Conservation (phyloP, 2,888 invertebrate genomes). For the Itoplectis maculator region DNA sequence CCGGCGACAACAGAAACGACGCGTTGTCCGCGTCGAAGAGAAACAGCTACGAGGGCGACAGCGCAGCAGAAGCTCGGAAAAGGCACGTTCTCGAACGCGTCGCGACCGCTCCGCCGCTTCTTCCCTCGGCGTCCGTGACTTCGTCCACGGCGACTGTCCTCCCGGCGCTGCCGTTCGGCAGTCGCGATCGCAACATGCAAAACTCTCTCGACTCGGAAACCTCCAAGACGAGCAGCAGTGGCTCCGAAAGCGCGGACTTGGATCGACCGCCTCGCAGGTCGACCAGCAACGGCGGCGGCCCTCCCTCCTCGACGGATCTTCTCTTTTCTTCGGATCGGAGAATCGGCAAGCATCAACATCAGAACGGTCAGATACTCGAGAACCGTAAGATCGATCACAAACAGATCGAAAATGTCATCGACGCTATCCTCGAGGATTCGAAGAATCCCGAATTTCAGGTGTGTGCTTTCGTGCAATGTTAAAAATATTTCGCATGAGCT, state of each 20-base stretch:
- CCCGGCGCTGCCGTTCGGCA: not conserved
- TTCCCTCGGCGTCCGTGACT: constrained; percentile 44
- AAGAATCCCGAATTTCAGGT: constrained; percentile 85
- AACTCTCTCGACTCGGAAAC: constrained; percentile 72
- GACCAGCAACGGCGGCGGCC: constrained; percentile 74
- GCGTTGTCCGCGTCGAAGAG: constrained; percentile 72
- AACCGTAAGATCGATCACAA: constrained; percentile 84
- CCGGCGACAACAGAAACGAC: constrained; percentile 61
- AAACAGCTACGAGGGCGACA: constrained; percentile 79
- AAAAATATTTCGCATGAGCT: too few species aligned
- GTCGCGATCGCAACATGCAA: constrained; percentile 54
- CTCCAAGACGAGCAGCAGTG: constrained; percentile 75
- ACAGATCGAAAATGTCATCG: constrained; percentile 84
- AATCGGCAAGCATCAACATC: constrained; percentile 66
- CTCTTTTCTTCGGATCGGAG: constrained; percentile 78
- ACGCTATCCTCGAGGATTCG: constrained; percentile 83
- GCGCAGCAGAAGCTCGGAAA: constrained; percentile 56
- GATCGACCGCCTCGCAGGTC: constrained; percentile 69
- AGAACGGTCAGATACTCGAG: constrained; percentile 76
- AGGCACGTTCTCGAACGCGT: constrained; percentile 38
- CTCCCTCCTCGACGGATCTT: constrained; percentile 74
- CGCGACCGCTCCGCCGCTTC: constrained; percentile 37
- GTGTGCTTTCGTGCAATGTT: constrained; percentile 15
- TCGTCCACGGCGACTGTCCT: constrained; percentile 17
- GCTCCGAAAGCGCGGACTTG: constrained; percentile 73